These are phyloP conservation scores for Oceanites oceanicus DNA, from an alignment of 2,113 vertebrate genomes.

Conservation along the genomic window DNA sequence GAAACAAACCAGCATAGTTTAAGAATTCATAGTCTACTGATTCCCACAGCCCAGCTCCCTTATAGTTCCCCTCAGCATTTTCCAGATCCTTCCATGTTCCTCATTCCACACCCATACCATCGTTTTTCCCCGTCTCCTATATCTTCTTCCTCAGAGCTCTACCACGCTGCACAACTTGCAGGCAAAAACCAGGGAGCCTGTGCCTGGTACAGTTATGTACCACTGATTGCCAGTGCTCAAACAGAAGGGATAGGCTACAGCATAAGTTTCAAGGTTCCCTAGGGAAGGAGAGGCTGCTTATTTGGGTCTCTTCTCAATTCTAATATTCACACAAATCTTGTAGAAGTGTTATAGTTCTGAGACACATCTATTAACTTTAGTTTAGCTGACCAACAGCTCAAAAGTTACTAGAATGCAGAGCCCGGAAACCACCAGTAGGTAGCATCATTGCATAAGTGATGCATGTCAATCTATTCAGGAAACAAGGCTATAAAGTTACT, in stretches of 20 bases:
- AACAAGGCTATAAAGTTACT: neutral
- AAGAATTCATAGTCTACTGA: neutral
- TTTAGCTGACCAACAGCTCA: neutral
- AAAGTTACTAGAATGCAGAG: neutral
- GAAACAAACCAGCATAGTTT: neutral
- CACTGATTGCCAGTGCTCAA: neutral
- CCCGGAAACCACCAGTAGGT: neutral
- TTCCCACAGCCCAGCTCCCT: neutral
- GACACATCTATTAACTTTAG: neutral
- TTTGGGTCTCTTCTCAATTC: neutral
- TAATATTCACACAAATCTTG: neutral
- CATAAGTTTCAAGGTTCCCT: neutral
- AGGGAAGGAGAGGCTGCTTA: neutral
- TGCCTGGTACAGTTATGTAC: neutral
- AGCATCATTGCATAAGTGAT: neutral
- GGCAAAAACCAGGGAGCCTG: neutral
- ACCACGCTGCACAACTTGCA: neutral
- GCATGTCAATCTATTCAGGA: neutral
- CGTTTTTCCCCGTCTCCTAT: neutral
- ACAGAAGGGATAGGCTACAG: neutral
- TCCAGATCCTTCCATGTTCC: neutral
- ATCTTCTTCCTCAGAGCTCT: neutral
- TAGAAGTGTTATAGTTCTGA: neutral
- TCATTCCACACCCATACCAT: neutral
- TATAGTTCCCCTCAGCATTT: neutral